Evolutionary conservation across 2,888 invertebrate genomes (phyloP), one percentile per base, ranked within the genome.

Genomic region (Himalopsyche tibetana): DNA sequence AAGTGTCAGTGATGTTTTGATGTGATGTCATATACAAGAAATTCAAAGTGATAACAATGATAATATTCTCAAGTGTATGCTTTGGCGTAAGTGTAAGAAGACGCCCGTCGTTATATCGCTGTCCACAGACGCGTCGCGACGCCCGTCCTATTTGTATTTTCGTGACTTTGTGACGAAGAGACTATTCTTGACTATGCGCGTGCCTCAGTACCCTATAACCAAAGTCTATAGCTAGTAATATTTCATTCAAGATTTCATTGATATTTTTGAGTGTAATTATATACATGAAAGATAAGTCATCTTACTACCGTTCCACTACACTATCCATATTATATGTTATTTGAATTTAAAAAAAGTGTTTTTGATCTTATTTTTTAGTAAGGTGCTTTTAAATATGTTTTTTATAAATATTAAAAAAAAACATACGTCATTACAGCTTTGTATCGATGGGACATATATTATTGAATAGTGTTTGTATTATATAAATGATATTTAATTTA

Each of bases 91-190:
- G 6, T 6, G 19, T 56, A 56, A n/a, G 17, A 56, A 19, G 56
- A 19, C 56, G 9, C n/a, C 56, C 19, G 55, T 17, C 12, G 56
- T 9, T 56, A n/a, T n/a, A 17, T 17, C 19, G n/a, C 19, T n/a
- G 6, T 17, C n/a, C 56, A 56, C 56, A 17, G n/a, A 56, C 56
- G 56, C 56, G 56, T 56, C 56, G 56, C 56, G 56, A 56, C 56
- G 56, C 56, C n/a, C 56, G 56, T 56, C 56, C 56, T 56, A 56
- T 56, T 56, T 56, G 56, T 56, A 56, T 56, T 56, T 56, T 56
- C 19, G 56, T 56, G 56, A n/a, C 19, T 56, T 56, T 56, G 56
- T 56, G 56, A 56, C 56, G 56, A 8, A 17, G 19, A 56, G n/a
- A 56, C 56, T 56, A 56, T 56, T 56, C 56, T 56, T 56, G 56